Conservation (phyloP, 2,888 invertebrate genomes). For the Cheilosia vulpina region DNA sequence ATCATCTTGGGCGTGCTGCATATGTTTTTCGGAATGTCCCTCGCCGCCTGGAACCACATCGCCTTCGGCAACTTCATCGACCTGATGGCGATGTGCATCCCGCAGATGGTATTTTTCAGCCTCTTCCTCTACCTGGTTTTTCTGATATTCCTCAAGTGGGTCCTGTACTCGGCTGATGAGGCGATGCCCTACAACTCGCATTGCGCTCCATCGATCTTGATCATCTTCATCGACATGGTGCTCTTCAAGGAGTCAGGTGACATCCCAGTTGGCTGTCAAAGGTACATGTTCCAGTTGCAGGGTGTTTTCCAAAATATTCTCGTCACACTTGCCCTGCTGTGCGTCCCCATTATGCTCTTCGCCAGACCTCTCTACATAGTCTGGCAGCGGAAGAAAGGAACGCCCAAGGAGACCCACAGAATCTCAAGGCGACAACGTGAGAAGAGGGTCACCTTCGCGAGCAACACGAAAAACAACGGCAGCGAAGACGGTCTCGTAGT, state of each 20-base stretch:
- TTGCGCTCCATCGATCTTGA: conserved; percentile 90
- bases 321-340: conserved; percentile 90
- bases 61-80: conserved; percentile 87
- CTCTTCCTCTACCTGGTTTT: conserved; percentile 95
- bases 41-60: conserved; percentile 90
- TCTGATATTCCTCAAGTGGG: conserved; percentile 96
- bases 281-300: conserved; percentile 89
- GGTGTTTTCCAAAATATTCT: conserved; percentile 89
- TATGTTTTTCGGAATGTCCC: conserved; percentile 96
- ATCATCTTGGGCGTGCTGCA: conserved; percentile 96
- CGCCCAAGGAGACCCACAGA: background rate
- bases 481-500: background rate
- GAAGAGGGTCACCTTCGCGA: background rate
- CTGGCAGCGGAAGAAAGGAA: conserved; percentile 79
- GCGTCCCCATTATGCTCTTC: conserved; percentile 95
- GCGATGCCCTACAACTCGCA: conserved; percentile 81
- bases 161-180: conserved; percentile 86
- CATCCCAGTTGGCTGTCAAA: conserved; percentile 83
- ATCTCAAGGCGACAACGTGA: background rate
- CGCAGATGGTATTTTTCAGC: conserved; percentile 93
- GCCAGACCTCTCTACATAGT: conserved; percentile 94
- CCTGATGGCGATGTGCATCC: conserved; percentile 92
- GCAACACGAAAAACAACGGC: background rate
- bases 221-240: conserved; percentile 92
- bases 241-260: conserved; percentile 84